These are phyloP conservation scores for Halocaridina rubra DNA, from an alignment of 2,888 invertebrate genomes.

Conservation along the genomic window DNA sequence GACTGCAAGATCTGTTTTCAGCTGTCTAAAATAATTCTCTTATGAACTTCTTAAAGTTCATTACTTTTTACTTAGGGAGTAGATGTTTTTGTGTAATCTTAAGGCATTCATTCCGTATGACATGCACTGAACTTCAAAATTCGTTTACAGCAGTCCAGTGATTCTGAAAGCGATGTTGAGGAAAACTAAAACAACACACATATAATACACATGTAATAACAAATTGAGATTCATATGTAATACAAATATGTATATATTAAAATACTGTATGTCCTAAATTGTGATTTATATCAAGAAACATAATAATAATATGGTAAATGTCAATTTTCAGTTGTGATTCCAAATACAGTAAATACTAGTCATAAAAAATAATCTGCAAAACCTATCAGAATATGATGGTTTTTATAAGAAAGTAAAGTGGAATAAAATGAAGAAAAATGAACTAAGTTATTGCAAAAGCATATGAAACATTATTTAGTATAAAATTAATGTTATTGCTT, in stretches of 20 bases:
- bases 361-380: background rate
- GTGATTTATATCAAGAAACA: constrained; percentile 12
- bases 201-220: constrained; percentile 40
- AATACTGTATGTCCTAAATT: constrained; percentile 13
- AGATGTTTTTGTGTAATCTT: no score
- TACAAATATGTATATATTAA: constrained; percentile 5
- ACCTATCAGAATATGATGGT: background rate
- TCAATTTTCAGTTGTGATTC: background rate
- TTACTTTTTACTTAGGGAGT: no score
- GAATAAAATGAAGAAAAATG: background rate
- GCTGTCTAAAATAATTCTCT: no score
- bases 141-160: constrained; percentile 46
- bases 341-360: background rate
- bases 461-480: background rate
- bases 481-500: background rate
- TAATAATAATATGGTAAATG: background rate
- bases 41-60: no score
- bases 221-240: constrained; percentile 41
- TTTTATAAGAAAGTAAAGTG: background rate
- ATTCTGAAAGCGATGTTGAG: constrained; percentile 40
- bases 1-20: no score
- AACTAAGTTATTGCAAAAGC: background rate
- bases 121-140: no score
- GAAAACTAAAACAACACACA: constrained; percentile 9
- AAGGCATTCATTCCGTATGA: no score